A percentile compares a stretch with the other conserved stretches of the same genome.
phyloP scores from a whole-genome alignment of 2,888 invertebrate genomes.

The Chloromyia formosa region DNA sequence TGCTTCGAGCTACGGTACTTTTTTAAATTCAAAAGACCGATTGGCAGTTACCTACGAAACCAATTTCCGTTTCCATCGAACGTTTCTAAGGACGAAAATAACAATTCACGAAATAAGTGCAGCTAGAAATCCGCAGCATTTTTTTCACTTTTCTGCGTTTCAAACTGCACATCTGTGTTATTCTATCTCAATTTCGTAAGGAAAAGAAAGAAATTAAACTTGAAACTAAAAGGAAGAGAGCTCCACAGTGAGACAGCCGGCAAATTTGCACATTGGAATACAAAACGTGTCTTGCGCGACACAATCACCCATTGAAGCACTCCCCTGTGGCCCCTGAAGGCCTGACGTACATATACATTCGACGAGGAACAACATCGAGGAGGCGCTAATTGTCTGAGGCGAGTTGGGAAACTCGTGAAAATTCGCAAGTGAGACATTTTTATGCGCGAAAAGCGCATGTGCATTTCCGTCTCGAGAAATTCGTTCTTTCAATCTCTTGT shows the following conservation, averaged over 20 bases:
- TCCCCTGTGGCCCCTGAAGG: slow-evolving; percentile 7
- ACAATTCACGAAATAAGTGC: no score
- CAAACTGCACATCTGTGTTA: no score
- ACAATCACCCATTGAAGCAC: slow-evolving; percentile 9
- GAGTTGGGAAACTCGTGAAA: slow-evolving; percentile 46
- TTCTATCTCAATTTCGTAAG: no score
- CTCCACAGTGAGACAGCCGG: slow-evolving; percentile 16
- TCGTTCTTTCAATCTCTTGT: slow-evolving; percentile 64
- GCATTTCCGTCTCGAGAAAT: slow-evolving; percentile 57
- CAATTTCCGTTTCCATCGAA: no score
- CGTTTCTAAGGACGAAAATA: no score
- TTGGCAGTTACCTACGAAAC: no score
- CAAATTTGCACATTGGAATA: slow-evolving; percentile 11
- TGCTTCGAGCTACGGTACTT: no score
- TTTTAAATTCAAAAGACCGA: no score
- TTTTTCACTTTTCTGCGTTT: no score
- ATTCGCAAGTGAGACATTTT: slow-evolving; percentile 46
- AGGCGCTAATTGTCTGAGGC: slow-evolving; percentile 12
- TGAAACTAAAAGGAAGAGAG: not conserved
- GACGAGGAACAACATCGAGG: not conserved
- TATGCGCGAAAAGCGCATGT: slow-evolving; percentile 55
- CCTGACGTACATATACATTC: no score
- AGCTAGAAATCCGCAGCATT: no score
- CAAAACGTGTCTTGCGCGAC: slow-evolving; percentile 24
- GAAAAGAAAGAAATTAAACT: no score